phyloP scores from a whole-genome alignment of 1,140 invertebrate species.

The Chrysoperla carnea region DNA sequence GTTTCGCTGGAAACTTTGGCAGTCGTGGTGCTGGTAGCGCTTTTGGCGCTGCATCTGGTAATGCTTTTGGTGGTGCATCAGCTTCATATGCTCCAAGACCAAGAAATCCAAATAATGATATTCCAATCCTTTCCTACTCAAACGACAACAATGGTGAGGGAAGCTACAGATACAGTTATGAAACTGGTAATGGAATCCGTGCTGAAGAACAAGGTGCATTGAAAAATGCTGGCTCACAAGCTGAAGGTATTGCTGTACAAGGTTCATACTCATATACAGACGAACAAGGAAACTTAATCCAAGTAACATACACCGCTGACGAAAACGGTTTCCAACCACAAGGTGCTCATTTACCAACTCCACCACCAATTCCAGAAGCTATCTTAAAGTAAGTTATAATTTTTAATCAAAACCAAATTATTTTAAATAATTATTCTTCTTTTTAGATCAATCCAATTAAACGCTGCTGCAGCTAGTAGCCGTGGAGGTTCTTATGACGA shows the following conservation, averaged over 20 bases:
- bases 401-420: too few relatives aligned
- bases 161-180: slow-evolving; percentile 26
- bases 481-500: too few relatives aligned
- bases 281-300: slow-evolving; percentile 33
- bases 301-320: slow-evolving; percentile 36
- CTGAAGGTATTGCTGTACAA: slow-evolving; percentile 4
- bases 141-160: slow-evolving; percentile 20
- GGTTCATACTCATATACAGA: slow-evolving; percentile 38
- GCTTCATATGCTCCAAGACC: too few relatives aligned
- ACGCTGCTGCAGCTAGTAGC: too few relatives aligned
- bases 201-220: slow-evolving; percentile 30
- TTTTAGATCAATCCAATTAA: too few relatives aligned
- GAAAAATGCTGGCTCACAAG: slow-evolving; percentile 23
- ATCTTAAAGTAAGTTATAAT: slow-evolving; percentile 23
- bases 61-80: too few relatives aligned
- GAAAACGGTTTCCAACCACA: slow-evolving; percentile 38
- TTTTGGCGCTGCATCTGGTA: too few relatives aligned
- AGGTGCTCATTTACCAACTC: slow-evolving; percentile 43
- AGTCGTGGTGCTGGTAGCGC: too few relatives aligned
- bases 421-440: too few relatives aligned
- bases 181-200: slow-evolving; percentile 33
- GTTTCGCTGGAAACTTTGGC: too few relatives aligned
- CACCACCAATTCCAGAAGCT: slow-evolving; percentile 45
- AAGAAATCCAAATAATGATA: slow-evolving; percentile 5
- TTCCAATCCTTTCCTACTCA: slow-evolving; percentile 11